Evolutionary conservation across 1,140 invertebrate species (phyloP), one percentile per base, ranked within the genome.

Genomic region (Leptoteleia sp.): DNA sequence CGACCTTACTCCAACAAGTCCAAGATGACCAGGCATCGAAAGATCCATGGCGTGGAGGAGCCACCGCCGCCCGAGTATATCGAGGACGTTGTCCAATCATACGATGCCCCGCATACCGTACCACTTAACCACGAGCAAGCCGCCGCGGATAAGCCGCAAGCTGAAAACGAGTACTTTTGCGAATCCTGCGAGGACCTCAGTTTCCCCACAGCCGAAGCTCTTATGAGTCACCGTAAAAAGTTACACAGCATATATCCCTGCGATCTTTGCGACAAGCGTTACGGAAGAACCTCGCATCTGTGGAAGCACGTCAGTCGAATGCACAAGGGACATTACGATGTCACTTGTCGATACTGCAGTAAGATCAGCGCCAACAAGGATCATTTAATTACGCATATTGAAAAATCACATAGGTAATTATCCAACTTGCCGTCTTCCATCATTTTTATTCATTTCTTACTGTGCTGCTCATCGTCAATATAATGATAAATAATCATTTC

Each of bases 281-380:
- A 93, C 38, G 92, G 91, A 0, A 81, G 92, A 4, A 92, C 91
- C 0, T 92, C 92, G 1, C 92, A 92, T 73, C 76, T 93, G 4
- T 92, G 92, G 92, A 93, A 93, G 72, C 92, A 93, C 62, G 92
- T 92, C 0, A 92, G 92, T 76, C 84, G 91, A 25, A 88, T 92
- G 15, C 92, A 93, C 65, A 92, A 92, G 81, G 91, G 90, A 13
- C 91, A 93, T 73, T 89, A 90, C 9, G 91, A 91, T 42, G 90
- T 93, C 0, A 93, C 92, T 0, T 93, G 92, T 79, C 89, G 90
- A 17, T 88, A 91, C 11, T 93, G 92, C 67, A 81, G 90, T 33
- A 92, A 92, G 70, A 92, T 91, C 0, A 92, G 91, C 13, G 91
- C 92, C 0, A 92, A 91, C 1, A 91, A 90, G 55, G 90, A 91